Percentiles rank a stretch among this genome's conserved stretches.
Evolutionary conservation across 2,797 vertebrate species (phyloP).

Genomic region (Eutrigla gurnardus): DNA sequence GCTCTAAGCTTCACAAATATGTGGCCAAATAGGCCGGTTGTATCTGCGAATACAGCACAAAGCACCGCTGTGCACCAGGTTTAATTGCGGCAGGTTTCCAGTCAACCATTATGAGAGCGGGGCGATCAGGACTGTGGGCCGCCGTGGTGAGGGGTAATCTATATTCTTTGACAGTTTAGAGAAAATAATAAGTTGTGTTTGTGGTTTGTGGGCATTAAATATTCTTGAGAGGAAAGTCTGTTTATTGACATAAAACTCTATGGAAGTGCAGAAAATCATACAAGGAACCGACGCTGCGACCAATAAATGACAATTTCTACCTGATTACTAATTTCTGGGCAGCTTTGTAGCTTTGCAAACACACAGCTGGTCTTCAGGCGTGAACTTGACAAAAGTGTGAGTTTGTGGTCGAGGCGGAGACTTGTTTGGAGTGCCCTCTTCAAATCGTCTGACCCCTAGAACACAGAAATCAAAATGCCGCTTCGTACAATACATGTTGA

Average conservation of each 20-base stretch:
- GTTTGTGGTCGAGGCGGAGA: neutral
- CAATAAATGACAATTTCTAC: no score
- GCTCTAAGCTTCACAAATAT: neutral
- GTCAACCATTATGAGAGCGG: constrained; percentile 3
- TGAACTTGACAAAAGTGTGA: neutral
- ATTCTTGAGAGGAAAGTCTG: constrained; percentile 15
- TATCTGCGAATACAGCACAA: neutral
- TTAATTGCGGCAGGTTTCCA: neutral
- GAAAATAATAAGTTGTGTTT: constrained; percentile 24
- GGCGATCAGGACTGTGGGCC: neutral
- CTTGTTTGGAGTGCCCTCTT: constrained; percentile 1
- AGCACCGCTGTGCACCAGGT: neutral
- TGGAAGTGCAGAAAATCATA: constrained; percentile 1
- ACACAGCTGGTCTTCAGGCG: neutral
- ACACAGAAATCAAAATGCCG: constrained; percentile 43
- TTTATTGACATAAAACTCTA: neutral
- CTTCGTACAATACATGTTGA: constrained; percentile 42
- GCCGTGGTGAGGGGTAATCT: constrained; percentile 18
- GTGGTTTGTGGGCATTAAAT: constrained; percentile 22
- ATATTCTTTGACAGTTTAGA: constrained; percentile 16
- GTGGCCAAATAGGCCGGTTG: neutral
- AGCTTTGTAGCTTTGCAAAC: no score
- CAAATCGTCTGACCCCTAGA: constrained; percentile 16
- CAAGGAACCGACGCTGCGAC: neutral
- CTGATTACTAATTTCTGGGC: no score